These are phyloP conservation scores for Myotis myotis DNA, from an alignment of 2,797 vertebrate species.

Conservation along the genomic window DNA sequence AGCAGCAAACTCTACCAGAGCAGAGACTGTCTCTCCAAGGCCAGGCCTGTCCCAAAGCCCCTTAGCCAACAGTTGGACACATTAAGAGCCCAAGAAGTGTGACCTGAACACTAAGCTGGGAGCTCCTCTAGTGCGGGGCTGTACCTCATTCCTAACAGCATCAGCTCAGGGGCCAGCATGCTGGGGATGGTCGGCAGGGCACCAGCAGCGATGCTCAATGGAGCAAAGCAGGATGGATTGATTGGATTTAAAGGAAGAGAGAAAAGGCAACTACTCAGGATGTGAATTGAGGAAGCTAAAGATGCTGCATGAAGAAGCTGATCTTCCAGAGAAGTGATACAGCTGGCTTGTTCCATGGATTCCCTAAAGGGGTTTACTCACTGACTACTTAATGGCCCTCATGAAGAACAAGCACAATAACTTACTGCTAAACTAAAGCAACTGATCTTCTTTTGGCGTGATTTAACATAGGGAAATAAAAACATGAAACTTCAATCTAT, in stretches of 20 bases:
- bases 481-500: neutral
- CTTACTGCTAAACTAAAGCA: neutral
- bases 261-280: neutral
- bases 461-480: neutral
- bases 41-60: neutral
- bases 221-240: neutral
- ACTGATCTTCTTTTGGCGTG: neutral
- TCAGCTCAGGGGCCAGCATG: accelerated
- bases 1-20: neutral
- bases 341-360: neutral
- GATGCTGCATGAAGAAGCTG: neutral
- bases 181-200: neutral
- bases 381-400: neutral
- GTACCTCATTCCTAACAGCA: neutral
- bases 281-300: neutral
- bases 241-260: neutral
- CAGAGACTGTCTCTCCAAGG: neutral
- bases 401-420: neutral
- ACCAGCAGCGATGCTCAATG: neutral
- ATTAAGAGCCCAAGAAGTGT: neutral
- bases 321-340: neutral
- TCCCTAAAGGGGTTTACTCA: neutral
- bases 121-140: neutral
- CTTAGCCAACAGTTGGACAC: neutral
- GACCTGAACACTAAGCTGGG: neutral